Percentiles rank a stretch among this genome's conserved stretches.
These are phyloP conservation scores for Orgyia antiqua DNA, from an alignment of 2,888 invertebrate genomes.

Conservation along the genomic window DNA sequence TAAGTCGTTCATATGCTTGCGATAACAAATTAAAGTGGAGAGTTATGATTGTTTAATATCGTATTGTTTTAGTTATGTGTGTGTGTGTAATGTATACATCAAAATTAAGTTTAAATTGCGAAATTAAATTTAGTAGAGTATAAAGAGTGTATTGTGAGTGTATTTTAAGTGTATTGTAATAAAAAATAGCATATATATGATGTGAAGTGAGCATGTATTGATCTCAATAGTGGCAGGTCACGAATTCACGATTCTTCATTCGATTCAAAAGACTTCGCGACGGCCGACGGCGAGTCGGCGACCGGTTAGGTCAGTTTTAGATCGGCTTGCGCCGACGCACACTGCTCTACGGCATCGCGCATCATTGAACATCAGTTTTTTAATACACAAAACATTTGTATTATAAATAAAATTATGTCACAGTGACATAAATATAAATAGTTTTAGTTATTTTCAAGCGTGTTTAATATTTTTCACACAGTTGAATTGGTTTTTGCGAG, in stretches of 20 bases:
- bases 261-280: conserved; percentile 42
- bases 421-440: conserved; percentile 15
- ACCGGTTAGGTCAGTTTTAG: conserved; percentile 73
- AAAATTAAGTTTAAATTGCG: too few species aligned
- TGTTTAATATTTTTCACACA: conserved; percentile 8
- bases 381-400: conserved; percentile 29
- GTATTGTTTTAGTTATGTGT: too few species aligned
- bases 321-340: conserved; percentile 50
- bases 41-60: background rate
- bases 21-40: background rate
- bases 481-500: conserved; percentile 23
- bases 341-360: conserved; percentile 36
- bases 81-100: too few species aligned
- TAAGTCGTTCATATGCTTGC: background rate
- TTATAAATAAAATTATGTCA: conserved; percentile 28
- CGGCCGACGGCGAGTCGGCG: conserved; percentile 34
- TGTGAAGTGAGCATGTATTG: conserved; percentile 30
- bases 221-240: conserved; percentile 41
- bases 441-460: conserved; percentile 2
- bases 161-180: conserved; percentile 20
- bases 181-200: conserved; percentile 9
- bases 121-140: too few species aligned
- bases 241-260: conserved; percentile 32
- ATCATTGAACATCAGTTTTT: conserved; percentile 42
- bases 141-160: too few species aligned